Evolutionary conservation across 1,140 invertebrate species (phyloP), one percentile per base, ranked within the genome.

Genomic region (Philopotamus ludificatus): DNA sequence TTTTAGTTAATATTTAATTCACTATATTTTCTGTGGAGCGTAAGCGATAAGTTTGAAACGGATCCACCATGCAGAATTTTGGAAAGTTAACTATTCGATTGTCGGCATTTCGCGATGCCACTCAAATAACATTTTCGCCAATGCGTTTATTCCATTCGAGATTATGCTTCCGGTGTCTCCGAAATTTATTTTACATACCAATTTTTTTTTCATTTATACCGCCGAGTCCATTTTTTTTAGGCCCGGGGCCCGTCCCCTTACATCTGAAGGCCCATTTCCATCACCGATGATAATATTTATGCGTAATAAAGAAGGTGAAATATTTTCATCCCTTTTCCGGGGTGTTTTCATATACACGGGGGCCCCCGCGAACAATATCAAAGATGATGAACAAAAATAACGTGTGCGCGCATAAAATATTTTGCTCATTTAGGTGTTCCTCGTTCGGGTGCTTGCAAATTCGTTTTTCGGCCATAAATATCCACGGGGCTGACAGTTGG

Each of bases 391-490:
- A 59, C 63, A 69, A 65, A 68, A 63, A 60, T 66, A 69, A 69
- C 67, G 67, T 69, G 63, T 66, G 65, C 62, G 67, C 67, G 67
- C 67, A 69, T 69, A 69, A 69, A 69, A 69, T 69, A 69, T 69
- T 69, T 69, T 66, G 61, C 67, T 69, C 67, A 69, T 69, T 69
- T 69, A 62, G 67, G 59, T 58, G 59, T 62, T 47, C 58, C 59
- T 60, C 67, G 49, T 68, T 68, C 50, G 54, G 42, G 60, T 51
- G 53, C 67, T 71, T 66, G 70, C 70, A 71, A 71, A 71, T 71
- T 71, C 70, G 70, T 71, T 71, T 71, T 71, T 71, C 66, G 67
- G 66, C 70, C 67, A 71, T 71, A 71, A 71, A 71, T 71, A 71
- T 71, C 51, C 69, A 51, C 59, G 20, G 49, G 66, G 66, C 69